phyloP scores from a whole-genome alignment of 1,140 invertebrate species.

The Latrodectus geometricus region DNA sequence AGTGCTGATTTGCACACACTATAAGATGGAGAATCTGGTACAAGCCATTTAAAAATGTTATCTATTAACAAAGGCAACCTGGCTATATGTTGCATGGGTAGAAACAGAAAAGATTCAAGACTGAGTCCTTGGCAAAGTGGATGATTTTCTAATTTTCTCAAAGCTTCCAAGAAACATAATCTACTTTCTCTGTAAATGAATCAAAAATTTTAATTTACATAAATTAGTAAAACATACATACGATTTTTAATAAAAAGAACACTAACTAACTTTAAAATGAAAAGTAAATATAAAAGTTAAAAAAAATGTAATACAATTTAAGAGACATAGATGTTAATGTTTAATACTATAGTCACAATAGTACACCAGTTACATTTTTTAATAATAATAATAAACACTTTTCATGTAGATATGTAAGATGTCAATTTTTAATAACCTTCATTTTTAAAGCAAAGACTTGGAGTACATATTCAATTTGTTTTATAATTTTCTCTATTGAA shows the following conservation, averaged over 20 bases:
- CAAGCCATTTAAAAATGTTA: slow-evolving; percentile 85
- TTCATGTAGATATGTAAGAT: too few species aligned
- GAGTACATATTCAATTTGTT: too few species aligned
- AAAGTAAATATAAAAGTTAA: background rate
- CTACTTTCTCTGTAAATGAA: slow-evolving; percentile 69
- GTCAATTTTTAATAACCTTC: too few species aligned
- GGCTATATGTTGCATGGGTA: slow-evolving; percentile 96
- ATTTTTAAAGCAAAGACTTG: too few species aligned
- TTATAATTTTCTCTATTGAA: too few species aligned
- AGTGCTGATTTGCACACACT: slow-evolving; percentile 81
- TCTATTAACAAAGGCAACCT: slow-evolving; percentile 90
- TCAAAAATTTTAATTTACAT: background rate
- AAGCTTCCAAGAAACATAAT: slow-evolving; percentile 76
- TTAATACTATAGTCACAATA: too few species aligned
- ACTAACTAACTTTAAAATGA: background rate
- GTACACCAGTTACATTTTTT: too few species aligned
- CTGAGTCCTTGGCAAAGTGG: slow-evolving; percentile 86
- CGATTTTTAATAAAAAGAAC: too few species aligned
- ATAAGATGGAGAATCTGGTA: slow-evolving; percentile 75
- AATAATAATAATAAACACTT: too few species aligned
- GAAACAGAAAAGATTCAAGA: slow-evolving; percentile 92
- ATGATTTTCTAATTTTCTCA: slow-evolving; percentile 81
- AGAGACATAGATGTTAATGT: too few species aligned
- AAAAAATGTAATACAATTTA: too few species aligned
- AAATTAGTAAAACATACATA: too few species aligned